A percentile compares a stretch with the other conserved stretches of the same genome.
Evolutionary conservation across 2,797 vertebrate species (phyloP).

Genomic region (Arctocebus calabarensis): DNA sequence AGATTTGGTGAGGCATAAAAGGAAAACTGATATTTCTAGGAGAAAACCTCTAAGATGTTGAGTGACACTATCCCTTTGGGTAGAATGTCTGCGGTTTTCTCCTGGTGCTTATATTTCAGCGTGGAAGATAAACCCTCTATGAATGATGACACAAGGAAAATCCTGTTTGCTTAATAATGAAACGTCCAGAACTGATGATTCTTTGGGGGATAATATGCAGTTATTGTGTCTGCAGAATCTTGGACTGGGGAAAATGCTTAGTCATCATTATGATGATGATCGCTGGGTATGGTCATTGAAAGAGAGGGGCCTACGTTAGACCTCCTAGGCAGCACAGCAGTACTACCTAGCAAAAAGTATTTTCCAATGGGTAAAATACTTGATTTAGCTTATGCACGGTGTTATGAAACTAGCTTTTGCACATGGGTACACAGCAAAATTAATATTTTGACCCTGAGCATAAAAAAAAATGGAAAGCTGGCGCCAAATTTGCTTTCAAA

Average conservation of each 20-base stretch:
- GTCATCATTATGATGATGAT: slow-evolving; percentile 67
- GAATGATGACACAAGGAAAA: slow-evolving; percentile 79
- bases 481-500: slow-evolving; percentile 39
- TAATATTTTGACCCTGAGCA: slow-evolving; percentile 61
- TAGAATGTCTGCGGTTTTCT: slow-evolving; percentile 51
- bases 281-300: not conserved
- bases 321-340: not conserved
- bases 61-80: not conserved
- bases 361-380: slow-evolving; percentile 58
- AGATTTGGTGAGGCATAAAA: not conserved
- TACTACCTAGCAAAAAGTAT: not conserved
- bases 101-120: slow-evolving; percentile 72
- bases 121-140: slow-evolving; percentile 72
- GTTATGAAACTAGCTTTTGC: slow-evolving; percentile 39
- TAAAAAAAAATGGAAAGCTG: slow-evolving; percentile 9
- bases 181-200: slow-evolving; percentile 78
- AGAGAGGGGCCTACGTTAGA: not conserved
- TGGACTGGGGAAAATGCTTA: slow-evolving; percentile 66
- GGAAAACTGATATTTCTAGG: slow-evolving; percentile 39
- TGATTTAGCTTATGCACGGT: slow-evolving; percentile 6
- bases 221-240: slow-evolving; percentile 77
- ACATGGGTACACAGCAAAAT: slow-evolving; percentile 53
- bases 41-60: not conserved
- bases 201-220: slow-evolving; percentile 79
- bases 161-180: slow-evolving; percentile 79